Percentiles rank a stretch among this genome's conserved stretches.
Conservation (phyloP, 2,797 vertebrate genomes). For the Ctenosaura bakeri region DNA sequence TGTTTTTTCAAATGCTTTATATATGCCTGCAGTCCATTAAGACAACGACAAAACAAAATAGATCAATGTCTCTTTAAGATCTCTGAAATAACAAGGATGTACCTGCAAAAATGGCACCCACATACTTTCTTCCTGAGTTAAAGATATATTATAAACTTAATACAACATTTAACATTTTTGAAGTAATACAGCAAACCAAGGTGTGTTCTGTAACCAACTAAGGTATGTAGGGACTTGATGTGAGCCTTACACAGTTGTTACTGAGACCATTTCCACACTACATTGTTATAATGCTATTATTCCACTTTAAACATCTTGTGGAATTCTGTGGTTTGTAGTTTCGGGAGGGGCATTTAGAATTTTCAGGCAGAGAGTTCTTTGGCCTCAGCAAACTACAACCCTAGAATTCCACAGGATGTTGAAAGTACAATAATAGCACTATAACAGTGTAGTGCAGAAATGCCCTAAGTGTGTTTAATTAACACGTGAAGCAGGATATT, state of each 20-base stretch:
- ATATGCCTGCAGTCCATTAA: slow-evolving; percentile 84
- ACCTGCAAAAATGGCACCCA: not conserved
- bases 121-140: not conserved
- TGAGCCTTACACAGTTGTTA: not conserved
- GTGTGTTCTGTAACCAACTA: not conserved
- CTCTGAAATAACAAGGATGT: slow-evolving; percentile 41
- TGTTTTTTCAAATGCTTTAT: slow-evolving; percentile 97
- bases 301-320: too few relatives aligned
- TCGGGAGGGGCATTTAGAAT: too few relatives aligned
- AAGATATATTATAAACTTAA: not conserved
- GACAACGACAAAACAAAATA: slow-evolving; percentile 42
- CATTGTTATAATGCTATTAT: too few relatives aligned
- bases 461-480: too few relatives aligned
- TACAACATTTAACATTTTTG: not conserved
- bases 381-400: too few relatives aligned
- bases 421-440: too few relatives aligned
- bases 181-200: not conserved
- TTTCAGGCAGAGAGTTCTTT: too few relatives aligned
- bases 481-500: too few relatives aligned
- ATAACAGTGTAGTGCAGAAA: too few relatives aligned
- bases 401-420: too few relatives aligned
- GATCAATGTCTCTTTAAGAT: slow-evolving; percentile 21
- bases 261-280: too few relatives aligned
- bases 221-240: not conserved
- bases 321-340: too few relatives aligned